Percentiles rank a stretch among this genome's conserved stretches.
phyloP scores from a whole-genome alignment of 2,113 vertebrate genomes.

The Phainopepla nitens region DNA sequence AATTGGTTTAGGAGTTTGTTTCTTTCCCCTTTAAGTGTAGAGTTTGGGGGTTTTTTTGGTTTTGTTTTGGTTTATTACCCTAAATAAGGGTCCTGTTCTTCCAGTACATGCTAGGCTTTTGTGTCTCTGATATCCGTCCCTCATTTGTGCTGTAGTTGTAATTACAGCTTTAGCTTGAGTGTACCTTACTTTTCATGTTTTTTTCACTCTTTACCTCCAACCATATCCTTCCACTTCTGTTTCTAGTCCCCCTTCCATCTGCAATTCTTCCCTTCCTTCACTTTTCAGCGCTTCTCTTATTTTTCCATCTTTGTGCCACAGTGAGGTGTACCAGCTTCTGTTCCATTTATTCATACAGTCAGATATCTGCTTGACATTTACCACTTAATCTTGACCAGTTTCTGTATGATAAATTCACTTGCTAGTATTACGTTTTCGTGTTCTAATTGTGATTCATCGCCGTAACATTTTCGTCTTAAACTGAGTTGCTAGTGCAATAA shows the following conservation, averaged over 20 bases:
- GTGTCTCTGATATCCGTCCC: background rate
- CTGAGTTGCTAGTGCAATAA: background rate
- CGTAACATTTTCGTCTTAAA: background rate
- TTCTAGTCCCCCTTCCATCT: background rate
- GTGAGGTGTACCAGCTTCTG: background rate
- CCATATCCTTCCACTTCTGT: background rate
- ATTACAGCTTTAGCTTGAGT: background rate
- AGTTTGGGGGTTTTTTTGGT: background rate
- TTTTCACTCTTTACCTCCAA: background rate
- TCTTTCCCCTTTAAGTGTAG: background rate
- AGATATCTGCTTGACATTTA: background rate
- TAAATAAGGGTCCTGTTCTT: background rate
- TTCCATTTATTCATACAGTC: background rate
- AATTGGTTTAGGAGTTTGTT: background rate
- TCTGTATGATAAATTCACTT: background rate
- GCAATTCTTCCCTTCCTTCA: background rate
- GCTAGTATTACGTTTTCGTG: background rate
- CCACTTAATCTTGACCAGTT: background rate
- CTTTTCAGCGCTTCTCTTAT: background rate
- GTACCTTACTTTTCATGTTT: background rate
- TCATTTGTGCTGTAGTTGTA: background rate
- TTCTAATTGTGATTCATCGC: background rate
- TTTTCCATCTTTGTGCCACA: background rate
- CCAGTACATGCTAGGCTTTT: background rate
- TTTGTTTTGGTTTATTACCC: background rate